Evolutionary conservation across 1,140 invertebrate genomes (phyloP), one percentile per base, ranked within the genome.

Genomic region (Meteorus sp.): DNA sequence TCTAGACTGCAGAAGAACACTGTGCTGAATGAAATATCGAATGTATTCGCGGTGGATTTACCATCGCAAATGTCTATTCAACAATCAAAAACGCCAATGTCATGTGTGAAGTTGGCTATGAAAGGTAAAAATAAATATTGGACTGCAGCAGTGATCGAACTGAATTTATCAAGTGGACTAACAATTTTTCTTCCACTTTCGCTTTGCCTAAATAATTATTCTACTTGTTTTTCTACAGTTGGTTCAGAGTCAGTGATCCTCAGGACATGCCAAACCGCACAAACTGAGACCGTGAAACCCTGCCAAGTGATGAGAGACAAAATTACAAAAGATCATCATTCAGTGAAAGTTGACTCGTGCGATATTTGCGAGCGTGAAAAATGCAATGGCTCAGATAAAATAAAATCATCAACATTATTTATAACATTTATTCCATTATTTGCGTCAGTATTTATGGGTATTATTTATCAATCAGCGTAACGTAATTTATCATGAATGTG

Each of bases 251-350:
- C 70, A 13, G 45, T 73, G 19, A 69, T 51, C 1, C 13, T 76
- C 27, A 69, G 76, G 56, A 75, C 41, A 27, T 78, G 76, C 41
- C 74, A 78, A 51, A 62, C 60, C 1, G 65, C 69, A 7, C 71
- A 76, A 53, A 71, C 61, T 0, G 64, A 67, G 4, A 22, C 29
- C 1, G 29, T 72, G 4, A 66, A 77, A 41, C 68, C 70, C 0
- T 78, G 76, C 58, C 64, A 66, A 19, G 48, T 52, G 9, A 64
- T 67, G 4, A 6, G 61, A 9, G 20, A 39, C 0, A 70, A 69
- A 39, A 19, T 64, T 11, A 22, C 20, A n/a, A 47, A 59, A 7
- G 23, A 22, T 6, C 6, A 44, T 33, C 11, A 23, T 1, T 7
- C 44, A 0, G 56, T 33, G n/a, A 48, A 7, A 1, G 45, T 74